Conservation (phyloP, 2,113 vertebrate species). For the Falco punctatus region DNA sequence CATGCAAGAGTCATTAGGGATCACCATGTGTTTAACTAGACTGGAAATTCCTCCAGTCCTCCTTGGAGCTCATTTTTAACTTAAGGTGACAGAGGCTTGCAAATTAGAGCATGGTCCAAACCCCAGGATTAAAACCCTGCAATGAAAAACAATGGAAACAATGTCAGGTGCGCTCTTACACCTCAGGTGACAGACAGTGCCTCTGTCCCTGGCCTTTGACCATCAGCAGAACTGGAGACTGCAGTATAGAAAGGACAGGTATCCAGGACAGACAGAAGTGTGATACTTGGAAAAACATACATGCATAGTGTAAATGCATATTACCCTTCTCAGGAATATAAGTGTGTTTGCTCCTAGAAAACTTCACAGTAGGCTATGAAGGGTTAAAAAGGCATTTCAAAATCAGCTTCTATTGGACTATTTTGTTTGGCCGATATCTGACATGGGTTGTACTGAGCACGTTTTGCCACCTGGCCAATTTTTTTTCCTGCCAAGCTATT, state of each 20-base stretch:
- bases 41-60: not conserved
- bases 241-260: not conserved
- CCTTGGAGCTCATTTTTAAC: not conserved
- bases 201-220: not conserved
- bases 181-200: not conserved
- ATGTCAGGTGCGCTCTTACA: not conserved
- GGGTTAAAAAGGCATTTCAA: constrained; percentile 61
- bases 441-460: constrained; percentile 65
- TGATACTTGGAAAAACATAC: not conserved
- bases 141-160: not conserved
- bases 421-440: constrained; percentile 72
- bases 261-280: not conserved
- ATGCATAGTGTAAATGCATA: not conserved
- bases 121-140: not conserved
- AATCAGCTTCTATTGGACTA: constrained; percentile 57
- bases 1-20: not conserved
- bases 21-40: not conserved
- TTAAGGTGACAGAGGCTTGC: not conserved
- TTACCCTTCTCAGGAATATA: not conserved
- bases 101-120: not conserved
- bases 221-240: not conserved
- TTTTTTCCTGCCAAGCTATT: constrained; percentile 75
- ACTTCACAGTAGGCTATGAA: not conserved
- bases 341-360: not conserved
- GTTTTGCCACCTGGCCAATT: constrained; percentile 73